A percentile compares a stretch with the other conserved stretches of the same genome.
phyloP scores from a whole-genome alignment of 2,797 vertebrate species.

The Rhinella marina region DNA sequence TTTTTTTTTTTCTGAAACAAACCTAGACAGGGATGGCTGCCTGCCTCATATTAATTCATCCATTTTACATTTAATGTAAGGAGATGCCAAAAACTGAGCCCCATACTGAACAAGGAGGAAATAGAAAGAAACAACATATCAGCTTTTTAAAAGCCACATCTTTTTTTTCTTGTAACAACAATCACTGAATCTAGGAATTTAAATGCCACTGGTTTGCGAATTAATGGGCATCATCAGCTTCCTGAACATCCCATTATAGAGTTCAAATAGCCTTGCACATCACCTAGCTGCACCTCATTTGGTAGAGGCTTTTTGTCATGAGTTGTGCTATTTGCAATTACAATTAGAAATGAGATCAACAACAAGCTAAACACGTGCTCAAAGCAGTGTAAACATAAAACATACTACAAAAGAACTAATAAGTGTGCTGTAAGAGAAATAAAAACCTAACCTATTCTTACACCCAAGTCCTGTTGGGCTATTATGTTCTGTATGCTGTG shows the following conservation, averaged over 20 bases:
- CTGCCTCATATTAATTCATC: conserved; percentile 24
- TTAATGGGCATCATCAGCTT: conserved; percentile 44
- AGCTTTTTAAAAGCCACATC: conserved; percentile 3
- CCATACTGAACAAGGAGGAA: conserved; percentile 22
- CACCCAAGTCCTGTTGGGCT: not conserved
- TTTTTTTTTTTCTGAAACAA: conserved; percentile 4
- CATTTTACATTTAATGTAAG: conserved; percentile 37
- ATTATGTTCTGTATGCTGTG: too few species aligned
- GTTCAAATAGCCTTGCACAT: conserved; percentile 53
- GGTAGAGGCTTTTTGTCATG: conserved; percentile 43
- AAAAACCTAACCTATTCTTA: not conserved
- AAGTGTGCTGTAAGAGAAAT: too few species aligned
- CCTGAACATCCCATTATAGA: conserved; percentile 49
- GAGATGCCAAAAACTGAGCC: conserved; percentile 25
- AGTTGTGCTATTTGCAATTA: conserved; percentile 47
- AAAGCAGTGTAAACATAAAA: conserved; percentile 24
- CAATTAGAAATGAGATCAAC: conserved; percentile 40
- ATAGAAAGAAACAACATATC: conserved; percentile 45
- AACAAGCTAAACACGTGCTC: conserved; percentile 23
- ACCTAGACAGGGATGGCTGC: conserved; percentile 13
- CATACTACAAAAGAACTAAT: not conserved
- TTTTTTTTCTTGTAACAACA: conserved; percentile 38
- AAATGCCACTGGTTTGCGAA: conserved; percentile 41
- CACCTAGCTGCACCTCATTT: conserved; percentile 48
- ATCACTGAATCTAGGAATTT: conserved; percentile 33